Percentiles rank a stretch among this genome's conserved stretches.
phyloP scores from a whole-genome alignment of 2,797 vertebrate genomes.

The Ateles fusciceps region DNA sequence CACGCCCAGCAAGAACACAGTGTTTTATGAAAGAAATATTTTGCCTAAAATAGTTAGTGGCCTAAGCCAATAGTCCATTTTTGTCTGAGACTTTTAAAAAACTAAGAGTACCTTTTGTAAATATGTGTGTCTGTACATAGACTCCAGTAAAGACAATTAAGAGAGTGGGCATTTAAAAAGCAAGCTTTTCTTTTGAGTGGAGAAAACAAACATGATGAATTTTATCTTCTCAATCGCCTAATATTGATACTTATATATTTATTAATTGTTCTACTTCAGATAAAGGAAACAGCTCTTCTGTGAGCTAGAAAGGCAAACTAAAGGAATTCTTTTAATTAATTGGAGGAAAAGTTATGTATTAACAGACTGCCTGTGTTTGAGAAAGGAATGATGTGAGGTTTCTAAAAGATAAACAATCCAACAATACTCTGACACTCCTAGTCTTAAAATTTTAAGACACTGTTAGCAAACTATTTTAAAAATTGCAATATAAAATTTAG shows the following conservation, averaged over 20 bases:
- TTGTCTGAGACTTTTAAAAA: background rate
- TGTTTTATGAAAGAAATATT: background rate
- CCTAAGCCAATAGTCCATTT: background rate
- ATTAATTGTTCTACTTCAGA: background rate
- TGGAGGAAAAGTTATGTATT: background rate
- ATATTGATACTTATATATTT: background rate
- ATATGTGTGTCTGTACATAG: background rate
- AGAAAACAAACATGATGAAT: background rate
- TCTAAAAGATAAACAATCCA: background rate
- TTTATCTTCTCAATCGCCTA: background rate
- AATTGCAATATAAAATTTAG: background rate
- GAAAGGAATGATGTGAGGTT: background rate
- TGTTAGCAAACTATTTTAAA: background rate
- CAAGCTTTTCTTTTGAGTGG: background rate
- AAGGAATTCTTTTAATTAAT: background rate
- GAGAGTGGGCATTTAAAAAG: background rate
- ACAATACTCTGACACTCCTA: background rate
- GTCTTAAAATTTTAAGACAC: conserved; percentile 10
- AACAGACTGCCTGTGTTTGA: background rate
- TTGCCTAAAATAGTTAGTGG: background rate
- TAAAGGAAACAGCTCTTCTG: background rate
- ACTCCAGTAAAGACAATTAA: background rate
- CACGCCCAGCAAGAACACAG: fast-evolving
- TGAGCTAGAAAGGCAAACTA: background rate
- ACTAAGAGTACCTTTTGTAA: background rate